Evolutionary conservation across 2,888 invertebrate species (phyloP).

Genomic region (Dynastes hyllus): DNA sequence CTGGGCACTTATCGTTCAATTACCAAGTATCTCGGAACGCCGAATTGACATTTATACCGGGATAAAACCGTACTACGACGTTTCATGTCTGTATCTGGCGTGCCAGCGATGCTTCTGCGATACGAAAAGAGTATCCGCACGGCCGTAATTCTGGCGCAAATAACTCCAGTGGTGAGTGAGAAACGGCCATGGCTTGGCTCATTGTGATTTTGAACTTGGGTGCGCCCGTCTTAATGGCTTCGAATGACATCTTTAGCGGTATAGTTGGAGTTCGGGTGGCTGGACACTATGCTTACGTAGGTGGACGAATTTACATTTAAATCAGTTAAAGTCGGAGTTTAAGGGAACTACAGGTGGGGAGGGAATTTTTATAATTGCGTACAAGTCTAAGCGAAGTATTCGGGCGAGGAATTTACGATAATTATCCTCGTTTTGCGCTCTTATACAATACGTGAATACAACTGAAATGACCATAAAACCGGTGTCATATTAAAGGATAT

Average conservation of each 20-base stretch:
- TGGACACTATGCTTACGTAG: conserved; percentile 14
- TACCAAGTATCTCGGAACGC: conserved; percentile 23
- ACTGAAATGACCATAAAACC: conserved; percentile 35
- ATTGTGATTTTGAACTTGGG: conserved; percentile 41
- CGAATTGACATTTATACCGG: conserved; percentile 40
- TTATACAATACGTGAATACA: conserved; percentile 21
- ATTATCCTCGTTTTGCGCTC: conserved; percentile 16
- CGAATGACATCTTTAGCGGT: conserved; percentile 46
- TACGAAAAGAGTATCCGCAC: background rate
- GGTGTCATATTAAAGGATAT: conserved; percentile 26
- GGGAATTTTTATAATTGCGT: conserved; percentile 33
- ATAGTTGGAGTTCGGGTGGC: conserved; percentile 21
- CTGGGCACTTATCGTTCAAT: conserved; percentile 27
- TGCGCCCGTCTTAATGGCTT: conserved; percentile 38
- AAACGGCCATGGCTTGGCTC: background rate
- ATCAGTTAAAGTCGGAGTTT: conserved; percentile 32
- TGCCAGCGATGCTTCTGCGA: conserved; percentile 19
- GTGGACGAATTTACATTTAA: conserved; percentile 46
- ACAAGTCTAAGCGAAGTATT: conserved; percentile 18
- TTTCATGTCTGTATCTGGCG: conserved; percentile 38
- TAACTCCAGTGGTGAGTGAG: conserved; percentile 32
- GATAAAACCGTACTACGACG: conserved; percentile 11
- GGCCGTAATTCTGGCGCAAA: conserved; percentile 18
- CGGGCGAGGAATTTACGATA: conserved; percentile 37
- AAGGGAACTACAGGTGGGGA: background rate